Evolutionary conservation across 2,113 vertebrate species (phyloP).

Genomic region (Crotalus tigris): DNA sequence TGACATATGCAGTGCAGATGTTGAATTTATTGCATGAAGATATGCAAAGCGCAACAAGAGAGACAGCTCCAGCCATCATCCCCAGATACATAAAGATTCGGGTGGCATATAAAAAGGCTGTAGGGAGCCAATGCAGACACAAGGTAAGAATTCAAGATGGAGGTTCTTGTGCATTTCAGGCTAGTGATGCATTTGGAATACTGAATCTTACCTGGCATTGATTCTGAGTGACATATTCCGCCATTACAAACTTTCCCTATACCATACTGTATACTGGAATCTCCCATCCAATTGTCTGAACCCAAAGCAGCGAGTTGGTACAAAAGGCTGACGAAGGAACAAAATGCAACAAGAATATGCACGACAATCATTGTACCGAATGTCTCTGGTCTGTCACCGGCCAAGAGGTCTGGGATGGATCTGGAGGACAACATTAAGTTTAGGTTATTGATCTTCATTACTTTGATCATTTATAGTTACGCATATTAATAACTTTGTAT

Average conservation of each 20-base stretch:
- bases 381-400: background rate
- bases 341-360: background rate
- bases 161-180: background rate
- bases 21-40: too few relatives aligned
- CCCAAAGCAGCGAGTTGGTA: background rate
- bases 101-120: background rate
- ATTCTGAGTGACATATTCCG: too few relatives aligned
- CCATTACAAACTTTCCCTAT: background rate
- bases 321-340: background rate
- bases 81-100: background rate
- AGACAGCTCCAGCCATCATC: background rate
- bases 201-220: background rate
- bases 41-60: background rate
- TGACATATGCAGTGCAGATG: too few relatives aligned
- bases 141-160: background rate
- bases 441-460: background rate
- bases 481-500: too few relatives aligned
- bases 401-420: background rate
- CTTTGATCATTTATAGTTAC: too few relatives aligned
- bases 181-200: background rate
- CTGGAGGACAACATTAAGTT: background rate
- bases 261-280: background rate
- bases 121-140: background rate
- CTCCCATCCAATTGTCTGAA: background rate
- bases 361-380: background rate